Evolutionary conservation across 2,888 invertebrate genomes (phyloP).

Genomic region (Argyra leucocephala): DNA sequence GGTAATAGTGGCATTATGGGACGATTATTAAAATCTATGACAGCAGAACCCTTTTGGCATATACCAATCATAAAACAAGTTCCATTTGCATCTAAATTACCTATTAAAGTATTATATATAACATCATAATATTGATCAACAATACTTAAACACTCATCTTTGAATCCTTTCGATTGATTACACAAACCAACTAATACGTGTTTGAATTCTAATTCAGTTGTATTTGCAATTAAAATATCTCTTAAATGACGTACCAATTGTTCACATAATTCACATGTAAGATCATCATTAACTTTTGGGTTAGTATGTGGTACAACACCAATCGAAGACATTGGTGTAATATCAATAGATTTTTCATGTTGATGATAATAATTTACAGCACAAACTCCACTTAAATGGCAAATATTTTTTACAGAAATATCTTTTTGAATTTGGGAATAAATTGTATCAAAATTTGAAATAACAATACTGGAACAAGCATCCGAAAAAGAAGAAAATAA

Average conservation of each 20-base stretch:
- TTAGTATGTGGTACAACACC: conserved; percentile 46
- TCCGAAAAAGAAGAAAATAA: conserved; percentile 64
- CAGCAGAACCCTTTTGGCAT: conserved; percentile 34
- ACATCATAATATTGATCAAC: conserved; percentile 69
- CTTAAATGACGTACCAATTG: conserved; percentile 70
- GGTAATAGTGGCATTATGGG: conserved; percentile 57
- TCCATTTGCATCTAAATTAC: conserved; percentile 58
- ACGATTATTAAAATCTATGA: conserved; percentile 14
- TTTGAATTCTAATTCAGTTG: conserved; percentile 74
- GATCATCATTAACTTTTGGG: conserved; percentile 39
- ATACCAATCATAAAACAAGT: conserved; percentile 58
- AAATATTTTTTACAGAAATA: conserved; percentile 56
- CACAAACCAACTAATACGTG: conserved; percentile 67
- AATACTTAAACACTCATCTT: conserved; percentile 62
- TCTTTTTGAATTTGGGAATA: conserved; percentile 53
- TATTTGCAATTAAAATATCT: conserved; percentile 72
- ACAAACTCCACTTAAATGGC: conserved; percentile 70
- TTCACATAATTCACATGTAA: conserved; percentile 78
- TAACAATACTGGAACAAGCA: conserved; percentile 64
- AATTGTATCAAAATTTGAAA: conserved; percentile 64
- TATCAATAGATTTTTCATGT: conserved; percentile 47
- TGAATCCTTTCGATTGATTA: conserved; percentile 66
- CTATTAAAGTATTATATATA: conserved; percentile 60
- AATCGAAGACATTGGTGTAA: conserved; percentile 49
- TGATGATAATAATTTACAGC: conserved; percentile 56